phyloP scores from a whole-genome alignment of 2,888 invertebrate genomes.

The Caenorhabditis becei region DNA sequence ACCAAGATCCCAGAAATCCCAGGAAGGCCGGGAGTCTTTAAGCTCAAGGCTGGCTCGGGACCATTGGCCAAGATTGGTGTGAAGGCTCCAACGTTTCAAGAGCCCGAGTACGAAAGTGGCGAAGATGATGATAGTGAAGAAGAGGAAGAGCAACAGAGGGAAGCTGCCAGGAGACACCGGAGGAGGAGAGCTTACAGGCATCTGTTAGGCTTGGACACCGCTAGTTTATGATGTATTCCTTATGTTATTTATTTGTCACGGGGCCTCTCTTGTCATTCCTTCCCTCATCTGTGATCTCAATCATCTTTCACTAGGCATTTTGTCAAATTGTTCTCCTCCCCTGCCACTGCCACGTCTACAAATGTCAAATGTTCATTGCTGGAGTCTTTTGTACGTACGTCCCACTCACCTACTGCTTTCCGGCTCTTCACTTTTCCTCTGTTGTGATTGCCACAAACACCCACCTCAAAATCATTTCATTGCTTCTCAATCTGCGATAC shows the following conservation, averaged over 20 bases:
- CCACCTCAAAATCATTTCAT: conserved; percentile 21
- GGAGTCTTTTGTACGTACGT: conserved; percentile 25
- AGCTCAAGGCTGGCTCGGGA: conserved; percentile 7
- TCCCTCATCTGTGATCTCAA: conserved; percentile 16
- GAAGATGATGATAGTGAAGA: conserved; percentile 32
- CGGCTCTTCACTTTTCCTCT: conserved; percentile 8
- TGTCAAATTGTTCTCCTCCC: conserved; percentile 17
- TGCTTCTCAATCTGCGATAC: neutral
- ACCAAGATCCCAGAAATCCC: conserved; percentile 1
- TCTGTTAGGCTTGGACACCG: conserved; percentile 17
- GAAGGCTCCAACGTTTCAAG: neutral
- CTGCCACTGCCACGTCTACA: neutral
- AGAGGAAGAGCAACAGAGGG: conserved; percentile 6
- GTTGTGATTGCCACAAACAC: conserved; percentile 17
- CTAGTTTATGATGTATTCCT: conserved; percentile 13
- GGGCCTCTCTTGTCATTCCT: neutral
- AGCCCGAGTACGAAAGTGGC: conserved; percentile 11
- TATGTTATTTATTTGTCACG: neutral
- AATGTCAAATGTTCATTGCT: neutral
- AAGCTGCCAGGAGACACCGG: conserved; percentile 10
- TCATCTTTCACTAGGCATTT: conserved; percentile 34
- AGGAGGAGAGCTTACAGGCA: conserved; percentile 41
- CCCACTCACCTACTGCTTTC: conserved; percentile 22
- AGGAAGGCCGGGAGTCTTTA: conserved; percentile 10
- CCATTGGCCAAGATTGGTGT: conserved; percentile 24